These are phyloP conservation scores for Synanthedon tipuliformis DNA, from an alignment of 2,888 invertebrate genomes.

Conservation along the genomic window DNA sequence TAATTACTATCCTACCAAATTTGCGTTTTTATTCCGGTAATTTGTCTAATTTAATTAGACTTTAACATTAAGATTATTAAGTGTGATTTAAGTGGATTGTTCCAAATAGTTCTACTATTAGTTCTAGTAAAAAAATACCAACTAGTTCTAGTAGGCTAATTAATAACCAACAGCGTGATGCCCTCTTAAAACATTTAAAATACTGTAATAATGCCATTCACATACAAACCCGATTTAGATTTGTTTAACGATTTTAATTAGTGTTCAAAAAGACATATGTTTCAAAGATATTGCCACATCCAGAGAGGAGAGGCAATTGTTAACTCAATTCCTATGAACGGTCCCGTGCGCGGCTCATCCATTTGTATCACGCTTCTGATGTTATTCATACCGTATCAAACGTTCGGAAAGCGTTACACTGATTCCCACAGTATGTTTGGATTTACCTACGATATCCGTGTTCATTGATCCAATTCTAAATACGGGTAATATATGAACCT, in stretches of 20 bases:
- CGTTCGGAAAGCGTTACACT: constrained; percentile 48
- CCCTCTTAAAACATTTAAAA: no score
- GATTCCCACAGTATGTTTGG: constrained; percentile 28
- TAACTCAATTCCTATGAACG: constrained; percentile 4
- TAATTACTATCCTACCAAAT: no score
- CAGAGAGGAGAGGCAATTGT: constrained; percentile 12
- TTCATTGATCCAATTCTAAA: neutral
- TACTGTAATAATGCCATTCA: no score
- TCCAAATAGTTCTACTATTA: no score
- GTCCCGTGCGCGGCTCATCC: constrained; percentile 39
- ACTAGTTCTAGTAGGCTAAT: no score
- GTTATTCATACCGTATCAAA: constrained; percentile 62
- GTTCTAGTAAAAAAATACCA: no score
- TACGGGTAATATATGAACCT: neutral
- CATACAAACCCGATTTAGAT: no score
- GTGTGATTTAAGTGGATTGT: no score
- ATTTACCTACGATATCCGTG: constrained; percentile 16
- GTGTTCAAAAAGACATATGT: neutral
- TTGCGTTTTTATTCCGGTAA: no score
- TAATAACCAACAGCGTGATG: no score
- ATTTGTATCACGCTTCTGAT: constrained; percentile 53
- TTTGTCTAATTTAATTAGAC: no score
- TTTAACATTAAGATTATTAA: no score
- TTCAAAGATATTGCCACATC: constrained; percentile 28
- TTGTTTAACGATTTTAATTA: neutral